Base-by-base conservation (phyloP, 2,113 vertebrate genomes). In the Microcebus lehilahytsara region DNA sequence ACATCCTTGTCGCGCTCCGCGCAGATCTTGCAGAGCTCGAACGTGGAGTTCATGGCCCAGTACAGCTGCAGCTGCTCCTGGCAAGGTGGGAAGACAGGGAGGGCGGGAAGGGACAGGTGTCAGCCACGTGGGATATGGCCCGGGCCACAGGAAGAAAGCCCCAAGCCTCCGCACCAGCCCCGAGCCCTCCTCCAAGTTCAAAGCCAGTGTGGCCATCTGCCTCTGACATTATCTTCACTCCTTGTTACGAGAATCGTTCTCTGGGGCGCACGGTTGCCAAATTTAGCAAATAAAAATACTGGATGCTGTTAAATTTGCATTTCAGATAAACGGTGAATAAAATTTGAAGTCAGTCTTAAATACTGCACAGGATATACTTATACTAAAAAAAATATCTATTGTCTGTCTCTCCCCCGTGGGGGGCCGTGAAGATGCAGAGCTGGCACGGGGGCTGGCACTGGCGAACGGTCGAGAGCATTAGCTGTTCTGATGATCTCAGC, bases 1-100 rank as follows among this genome's bases (percentile, higher is more conserved):
- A 98, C 99, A 30, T 99, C 98, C 93, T 99, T 99, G 96, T 99
- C 97, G 27, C 98, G 98, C 98, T 99, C 99, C 0, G 99, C 90
- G 2, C 99, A 99, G 98, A 99, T 99, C 92, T 99, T 99, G 89
- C 99, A 99, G 77, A 99, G 98, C 97, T 99, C 98, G 85, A 99
- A 99, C 0, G 99, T 99, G 98, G 99, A 99, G 83, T 99, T 98
- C 78, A 99, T 99, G 75, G 99, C 99, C 97, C 99, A 99, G 97
- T 99, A 99, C 0, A 99, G 97, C 97, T 98, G 99, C 94, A 99
- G 99, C 96, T 99, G 99, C 66, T 99, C 99, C 99, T 99, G 97
- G 22, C 42, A 10, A 10, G 86, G 75, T 0, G 6, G n/a, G 37
- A 51, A 20, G 88, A 6, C 1, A 3, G 23, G 12, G n/a, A 1